These are phyloP conservation scores for Drosophila hamatofila DNA, from an alignment of 2,888 invertebrate genomes.

Conservation along the genomic window DNA sequence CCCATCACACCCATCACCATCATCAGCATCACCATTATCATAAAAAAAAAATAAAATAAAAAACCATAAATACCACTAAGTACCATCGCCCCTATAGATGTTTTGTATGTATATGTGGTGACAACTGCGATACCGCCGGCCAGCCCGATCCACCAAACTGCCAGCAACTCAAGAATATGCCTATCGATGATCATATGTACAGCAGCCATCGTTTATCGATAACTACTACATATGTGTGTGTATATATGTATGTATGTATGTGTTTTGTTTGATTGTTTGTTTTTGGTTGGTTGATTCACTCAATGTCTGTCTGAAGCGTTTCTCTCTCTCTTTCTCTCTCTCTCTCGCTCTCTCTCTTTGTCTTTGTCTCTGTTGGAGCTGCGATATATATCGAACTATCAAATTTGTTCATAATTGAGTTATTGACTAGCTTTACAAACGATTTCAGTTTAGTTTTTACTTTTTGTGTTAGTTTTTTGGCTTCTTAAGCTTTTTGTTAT, in stretches of 20 bases:
- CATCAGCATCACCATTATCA: slow-evolving; percentile 13
- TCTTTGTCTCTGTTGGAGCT: slow-evolving; percentile 13
- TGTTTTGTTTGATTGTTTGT: slow-evolving; percentile 23
- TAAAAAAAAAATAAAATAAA: neutral
- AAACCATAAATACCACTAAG: slow-evolving; percentile 1
- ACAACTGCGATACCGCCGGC: slow-evolving; percentile 2
- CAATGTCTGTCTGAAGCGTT: slow-evolving; percentile 31
- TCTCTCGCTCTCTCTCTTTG: neutral
- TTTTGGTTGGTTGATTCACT: slow-evolving; percentile 35
- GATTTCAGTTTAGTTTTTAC: slow-evolving; percentile 17
- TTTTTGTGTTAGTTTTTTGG: slow-evolving; percentile 23
- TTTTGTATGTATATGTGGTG: neutral
- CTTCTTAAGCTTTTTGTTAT: slow-evolving; percentile 44
- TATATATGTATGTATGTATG: slow-evolving; percentile 27
- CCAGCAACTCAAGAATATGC: neutral
- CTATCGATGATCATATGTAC: neutral
- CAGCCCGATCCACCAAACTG: slow-evolving; percentile 11
- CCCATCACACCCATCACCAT: neutral
- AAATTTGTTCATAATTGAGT: slow-evolving; percentile 25
- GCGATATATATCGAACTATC: slow-evolving; percentile 17
- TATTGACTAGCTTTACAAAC: slow-evolving; percentile 21
- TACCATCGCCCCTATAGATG: neutral
- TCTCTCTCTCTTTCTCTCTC: neutral
- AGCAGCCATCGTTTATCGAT: slow-evolving; percentile 17
- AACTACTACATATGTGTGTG: slow-evolving; percentile 4